phyloP scores from a whole-genome alignment of 2,888 invertebrate genomes.

The Caenorhabditis afra region DNA sequence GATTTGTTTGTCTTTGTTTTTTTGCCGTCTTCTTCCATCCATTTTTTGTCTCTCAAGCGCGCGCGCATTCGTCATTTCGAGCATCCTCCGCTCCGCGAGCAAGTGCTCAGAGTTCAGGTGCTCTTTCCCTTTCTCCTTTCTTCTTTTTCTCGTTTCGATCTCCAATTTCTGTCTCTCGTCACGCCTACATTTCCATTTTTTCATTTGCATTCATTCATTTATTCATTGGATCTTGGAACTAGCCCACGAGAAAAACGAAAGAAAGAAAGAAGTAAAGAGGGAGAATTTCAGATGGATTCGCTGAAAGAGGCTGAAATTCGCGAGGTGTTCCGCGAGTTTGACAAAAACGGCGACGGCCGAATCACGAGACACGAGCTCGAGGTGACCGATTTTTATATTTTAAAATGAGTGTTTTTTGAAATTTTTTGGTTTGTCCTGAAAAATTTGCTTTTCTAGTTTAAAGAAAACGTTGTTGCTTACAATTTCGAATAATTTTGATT shows the following conservation, averaged over 20 bases:
- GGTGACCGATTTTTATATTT: too few species aligned
- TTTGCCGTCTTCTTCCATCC: conserved; percentile 17
- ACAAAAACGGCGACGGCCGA: conserved; percentile 69
- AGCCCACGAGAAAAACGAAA: too few species aligned
- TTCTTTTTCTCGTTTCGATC: conserved; percentile 11
- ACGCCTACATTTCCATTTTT: conserved; percentile 26
- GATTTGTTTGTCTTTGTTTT: too few species aligned
- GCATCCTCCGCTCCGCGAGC: too few species aligned
- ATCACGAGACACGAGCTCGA: conserved; percentile 68
- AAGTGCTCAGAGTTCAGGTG: conserved; percentile 53
- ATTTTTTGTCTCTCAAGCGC: conserved; percentile 1
- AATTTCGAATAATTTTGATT: too few species aligned
- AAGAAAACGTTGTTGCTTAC: too few species aligned
- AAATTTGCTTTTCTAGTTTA: too few species aligned
- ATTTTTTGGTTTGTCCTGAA: neutral
- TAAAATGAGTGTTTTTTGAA: too few species aligned
- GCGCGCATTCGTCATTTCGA: neutral
- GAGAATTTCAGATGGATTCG: too few species aligned
- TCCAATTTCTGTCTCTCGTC: conserved; percentile 42
- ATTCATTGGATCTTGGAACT: too few species aligned
- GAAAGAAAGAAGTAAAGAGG: too few species aligned
- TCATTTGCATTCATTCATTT: conserved; percentile 27
- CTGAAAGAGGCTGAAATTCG: conserved; percentile 71
- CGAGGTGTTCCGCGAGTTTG: conserved; percentile 70
- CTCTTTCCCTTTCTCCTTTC: conserved; percentile 11